These are phyloP conservation scores for Apis florea DNA, from an alignment of 1,140 invertebrate genomes.

Conservation along the genomic window DNA sequence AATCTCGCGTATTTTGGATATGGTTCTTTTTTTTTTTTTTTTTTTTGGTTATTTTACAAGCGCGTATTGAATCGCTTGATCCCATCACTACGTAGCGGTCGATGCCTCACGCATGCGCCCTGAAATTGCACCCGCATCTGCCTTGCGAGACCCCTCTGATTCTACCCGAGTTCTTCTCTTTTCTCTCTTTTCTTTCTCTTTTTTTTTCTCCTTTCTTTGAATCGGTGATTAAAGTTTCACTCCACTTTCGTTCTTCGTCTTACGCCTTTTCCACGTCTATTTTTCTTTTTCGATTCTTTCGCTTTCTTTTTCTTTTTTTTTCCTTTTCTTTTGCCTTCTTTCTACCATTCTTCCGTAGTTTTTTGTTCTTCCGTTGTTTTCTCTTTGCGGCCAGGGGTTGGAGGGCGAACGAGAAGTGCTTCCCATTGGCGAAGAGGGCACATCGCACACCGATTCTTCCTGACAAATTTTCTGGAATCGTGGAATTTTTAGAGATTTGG, in stretches of 20 bases:
- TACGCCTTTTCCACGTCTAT: background rate
- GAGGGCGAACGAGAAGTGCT: background rate
- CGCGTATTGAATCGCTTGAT: no score
- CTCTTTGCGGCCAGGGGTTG: background rate
- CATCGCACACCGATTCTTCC: background rate
- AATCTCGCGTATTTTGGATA: no score
- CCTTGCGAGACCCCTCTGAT: background rate
- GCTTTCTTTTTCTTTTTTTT: background rate
- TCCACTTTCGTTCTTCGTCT: background rate
- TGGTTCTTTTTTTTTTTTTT: no score
- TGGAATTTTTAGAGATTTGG: no score
- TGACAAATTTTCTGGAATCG: no score
- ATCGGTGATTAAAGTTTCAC: conserved; percentile 49
- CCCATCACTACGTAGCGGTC: conserved; percentile 35
- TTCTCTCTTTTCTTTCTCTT: conserved; percentile 16
- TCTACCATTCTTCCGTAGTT: background rate
- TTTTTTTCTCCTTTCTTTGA: conserved; percentile 20
- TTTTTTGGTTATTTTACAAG: no score
- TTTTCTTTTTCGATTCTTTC: background rate
- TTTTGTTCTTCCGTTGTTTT: background rate
- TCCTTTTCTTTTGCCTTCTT: background rate
- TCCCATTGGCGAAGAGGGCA: background rate
- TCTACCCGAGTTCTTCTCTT: background rate
- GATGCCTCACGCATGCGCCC: conserved; percentile 63
- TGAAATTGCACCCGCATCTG: background rate